A percentile compares a stretch with the other conserved stretches of the same genome.
Evolutionary conservation across 2,888 invertebrate genomes (phyloP).

Genomic region (Agapostemon virescens): DNA sequence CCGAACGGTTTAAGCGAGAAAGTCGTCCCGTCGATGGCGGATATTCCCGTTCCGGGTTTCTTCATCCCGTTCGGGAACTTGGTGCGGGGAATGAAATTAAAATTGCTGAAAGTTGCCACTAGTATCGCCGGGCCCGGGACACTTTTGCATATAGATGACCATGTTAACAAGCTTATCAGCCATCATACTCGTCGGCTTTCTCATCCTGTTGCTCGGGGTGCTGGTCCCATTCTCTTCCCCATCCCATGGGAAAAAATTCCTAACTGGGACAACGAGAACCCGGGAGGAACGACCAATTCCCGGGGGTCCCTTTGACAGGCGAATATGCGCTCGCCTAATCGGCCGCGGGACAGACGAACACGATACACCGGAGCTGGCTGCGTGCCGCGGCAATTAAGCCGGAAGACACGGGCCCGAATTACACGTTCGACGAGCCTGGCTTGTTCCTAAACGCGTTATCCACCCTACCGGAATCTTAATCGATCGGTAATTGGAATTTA

Average conservation of each 20-base stretch:
- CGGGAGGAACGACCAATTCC: constrained; percentile 32
- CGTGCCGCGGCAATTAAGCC: constrained; percentile 24
- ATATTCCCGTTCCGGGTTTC: not conserved
- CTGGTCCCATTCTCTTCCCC: not conserved
- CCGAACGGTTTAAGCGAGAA: constrained; percentile 16
- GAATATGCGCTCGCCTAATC: constrained; percentile 35
- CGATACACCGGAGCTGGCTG: not conserved
- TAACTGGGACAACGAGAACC: constrained; percentile 22
- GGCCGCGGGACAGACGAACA: constrained; percentile 17
- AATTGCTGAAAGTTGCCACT: constrained; percentile 32
- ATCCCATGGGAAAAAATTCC: constrained; percentile 37
- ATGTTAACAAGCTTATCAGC: constrained; percentile 49
- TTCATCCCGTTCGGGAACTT: not conserved
- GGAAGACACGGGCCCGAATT: constrained; percentile 11
- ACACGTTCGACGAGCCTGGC: constrained; percentile 10
- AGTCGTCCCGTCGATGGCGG: not conserved
- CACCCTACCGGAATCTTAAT: not conserved
- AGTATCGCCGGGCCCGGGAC: constrained; percentile 22
- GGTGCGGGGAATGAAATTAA: constrained; percentile 37
- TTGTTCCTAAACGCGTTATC: not conserved
- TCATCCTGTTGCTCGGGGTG: constrained; percentile 26
- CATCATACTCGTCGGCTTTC: constrained; percentile 33
- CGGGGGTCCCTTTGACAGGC: constrained; percentile 27
- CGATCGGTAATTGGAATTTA: constrained; percentile 11
- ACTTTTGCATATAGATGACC: constrained; percentile 52